These are phyloP conservation scores for Isoperla grammatica DNA, from an alignment of 2,888 invertebrate genomes.

Conservation along the genomic window DNA sequence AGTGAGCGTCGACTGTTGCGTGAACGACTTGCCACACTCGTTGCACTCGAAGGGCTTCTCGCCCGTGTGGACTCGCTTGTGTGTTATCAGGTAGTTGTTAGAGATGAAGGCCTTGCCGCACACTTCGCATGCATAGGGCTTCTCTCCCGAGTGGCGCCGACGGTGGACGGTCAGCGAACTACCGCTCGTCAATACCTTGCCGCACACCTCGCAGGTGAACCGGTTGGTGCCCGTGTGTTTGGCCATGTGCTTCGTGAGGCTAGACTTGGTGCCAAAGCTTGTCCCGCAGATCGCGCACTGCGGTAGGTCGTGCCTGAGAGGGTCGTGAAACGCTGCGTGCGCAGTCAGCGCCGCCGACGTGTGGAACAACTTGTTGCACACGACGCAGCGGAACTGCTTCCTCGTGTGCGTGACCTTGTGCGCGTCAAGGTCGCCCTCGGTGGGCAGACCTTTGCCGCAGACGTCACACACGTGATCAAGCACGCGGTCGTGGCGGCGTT, in stretches of 20 bases:
- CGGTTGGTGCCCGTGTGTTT: conserved; percentile 37
- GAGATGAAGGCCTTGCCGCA: conserved; percentile 35
- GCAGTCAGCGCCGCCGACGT: neutral
- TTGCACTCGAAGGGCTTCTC: conserved; percentile 35
- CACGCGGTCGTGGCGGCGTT: neutral
- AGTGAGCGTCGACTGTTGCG: conserved; percentile 24
- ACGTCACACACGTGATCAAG: conserved; percentile 20
- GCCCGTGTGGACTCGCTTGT: conserved; percentile 21
- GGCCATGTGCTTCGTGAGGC: conserved; percentile 33
- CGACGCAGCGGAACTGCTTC: conserved; percentile 22
- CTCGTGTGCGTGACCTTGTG: conserved; percentile 21
- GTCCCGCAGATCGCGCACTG: conserved; percentile 36
- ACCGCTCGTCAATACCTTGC: conserved; percentile 53
- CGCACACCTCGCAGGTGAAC: conserved; percentile 55
- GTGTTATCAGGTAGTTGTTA: conserved; percentile 12
- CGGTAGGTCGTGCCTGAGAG: neutral
- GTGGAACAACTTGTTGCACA: conserved; percentile 32
- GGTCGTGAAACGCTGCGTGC: neutral
- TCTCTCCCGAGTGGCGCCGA: conserved; percentile 51
- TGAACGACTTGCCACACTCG: conserved; percentile 39
- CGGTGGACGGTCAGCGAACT: conserved; percentile 57
- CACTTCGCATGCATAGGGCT: conserved; percentile 19
- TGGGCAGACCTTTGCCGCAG: conserved; percentile 26
- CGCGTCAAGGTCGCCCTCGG: neutral
- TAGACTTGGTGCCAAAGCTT: conserved; percentile 33